Conservation (phyloP, 2,888 invertebrate species). For the Habrosyne pyritoides region DNA sequence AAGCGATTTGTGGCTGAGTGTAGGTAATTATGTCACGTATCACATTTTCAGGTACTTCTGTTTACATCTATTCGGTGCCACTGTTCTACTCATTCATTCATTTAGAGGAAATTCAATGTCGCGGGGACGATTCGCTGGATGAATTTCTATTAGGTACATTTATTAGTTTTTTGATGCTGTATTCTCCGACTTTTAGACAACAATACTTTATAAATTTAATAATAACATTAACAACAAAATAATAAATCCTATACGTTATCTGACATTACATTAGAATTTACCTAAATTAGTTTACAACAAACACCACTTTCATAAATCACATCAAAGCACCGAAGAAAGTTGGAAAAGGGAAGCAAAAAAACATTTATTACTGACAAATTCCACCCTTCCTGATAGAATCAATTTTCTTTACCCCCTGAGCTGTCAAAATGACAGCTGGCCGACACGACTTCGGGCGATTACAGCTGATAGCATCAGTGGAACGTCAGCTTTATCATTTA, state of each 20-base stretch:
- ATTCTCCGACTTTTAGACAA: constrained; percentile 7
- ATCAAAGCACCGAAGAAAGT: background rate
- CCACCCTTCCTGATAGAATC: constrained; percentile 8
- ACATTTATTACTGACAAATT: constrained; percentile 7
- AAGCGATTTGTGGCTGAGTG: too few species aligned
- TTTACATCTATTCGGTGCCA: background rate
- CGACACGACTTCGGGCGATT: constrained; percentile 1
- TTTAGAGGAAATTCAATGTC: constrained; percentile 11
- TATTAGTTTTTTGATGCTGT: constrained; percentile 15
- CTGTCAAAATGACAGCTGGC: constrained; percentile 6
- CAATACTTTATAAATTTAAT: too few species aligned
- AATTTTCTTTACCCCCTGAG: constrained; percentile 2
- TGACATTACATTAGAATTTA: background rate
- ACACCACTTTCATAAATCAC: constrained; percentile 1
- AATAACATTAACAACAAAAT: too few species aligned
- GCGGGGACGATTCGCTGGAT: constrained; percentile 9
- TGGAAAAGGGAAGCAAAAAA: background rate
- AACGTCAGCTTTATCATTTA: constrained; percentile 5
- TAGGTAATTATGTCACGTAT: too few species aligned
- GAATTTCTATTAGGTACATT: constrained; percentile 19
- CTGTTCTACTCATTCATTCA: constrained; percentile 1
- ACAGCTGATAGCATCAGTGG: constrained; percentile 6
- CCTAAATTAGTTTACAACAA: background rate
- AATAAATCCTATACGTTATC: background rate
- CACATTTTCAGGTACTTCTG: background rate